Evolutionary conservation across 2,113 vertebrate genomes (phyloP).

Genomic region (Proteles cristata): DNA sequence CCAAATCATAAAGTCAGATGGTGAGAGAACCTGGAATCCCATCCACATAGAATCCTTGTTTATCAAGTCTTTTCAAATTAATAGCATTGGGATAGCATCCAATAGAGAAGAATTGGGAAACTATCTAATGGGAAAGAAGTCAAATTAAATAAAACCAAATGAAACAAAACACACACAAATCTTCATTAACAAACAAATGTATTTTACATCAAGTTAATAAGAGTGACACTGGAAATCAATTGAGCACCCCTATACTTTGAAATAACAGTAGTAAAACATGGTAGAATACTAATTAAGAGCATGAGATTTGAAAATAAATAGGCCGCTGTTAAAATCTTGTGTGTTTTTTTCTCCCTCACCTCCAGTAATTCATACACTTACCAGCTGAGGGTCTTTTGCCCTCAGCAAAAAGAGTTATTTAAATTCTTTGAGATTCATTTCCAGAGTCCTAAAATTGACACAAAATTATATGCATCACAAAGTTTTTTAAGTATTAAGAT

Average conservation of each 20-base stretch:
- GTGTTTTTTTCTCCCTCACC: neutral
- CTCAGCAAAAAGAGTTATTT: neutral
- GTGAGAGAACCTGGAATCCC: neutral
- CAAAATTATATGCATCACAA: neutral
- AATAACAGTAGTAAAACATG: neutral
- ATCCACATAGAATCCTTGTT: neutral
- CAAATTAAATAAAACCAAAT: neutral
- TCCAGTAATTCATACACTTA: neutral
- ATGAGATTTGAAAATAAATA: neutral
- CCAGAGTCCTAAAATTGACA: neutral
- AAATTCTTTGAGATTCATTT: neutral
- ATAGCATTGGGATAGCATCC: neutral
- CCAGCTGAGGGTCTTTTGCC: neutral
- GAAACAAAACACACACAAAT: neutral
- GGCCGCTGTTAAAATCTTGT: neutral
- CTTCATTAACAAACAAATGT: neutral
- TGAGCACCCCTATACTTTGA: neutral
- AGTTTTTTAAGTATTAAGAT: neutral
- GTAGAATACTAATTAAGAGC: neutral
- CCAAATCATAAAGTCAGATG: neutral
- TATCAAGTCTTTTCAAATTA: neutral
- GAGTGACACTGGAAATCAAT: too few species aligned
- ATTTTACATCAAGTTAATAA: neutral
- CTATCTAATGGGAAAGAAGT: neutral
- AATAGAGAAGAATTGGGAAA: neutral